These are phyloP conservation scores for Pterobdella sp. DNA, from an alignment of 2,888 invertebrate species.

Conservation along the genomic window DNA sequence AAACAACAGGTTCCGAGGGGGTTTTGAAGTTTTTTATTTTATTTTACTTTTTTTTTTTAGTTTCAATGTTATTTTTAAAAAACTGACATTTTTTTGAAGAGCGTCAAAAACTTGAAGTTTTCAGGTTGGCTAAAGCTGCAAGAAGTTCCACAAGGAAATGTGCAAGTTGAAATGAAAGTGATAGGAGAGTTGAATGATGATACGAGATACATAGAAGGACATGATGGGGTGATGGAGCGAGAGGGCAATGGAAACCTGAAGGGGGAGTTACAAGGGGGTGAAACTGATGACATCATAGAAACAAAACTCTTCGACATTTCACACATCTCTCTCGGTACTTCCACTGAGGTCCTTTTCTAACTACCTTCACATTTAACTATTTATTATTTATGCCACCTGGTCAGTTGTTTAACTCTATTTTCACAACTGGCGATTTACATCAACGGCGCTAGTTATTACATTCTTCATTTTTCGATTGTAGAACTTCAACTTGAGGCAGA, in stretches of 20 bases:
- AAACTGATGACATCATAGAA: background rate
- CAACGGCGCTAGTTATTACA: too few species aligned
- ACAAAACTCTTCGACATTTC: too few species aligned
- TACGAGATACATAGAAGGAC: background rate
- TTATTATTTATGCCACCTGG: too few species aligned
- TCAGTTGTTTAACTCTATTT: too few species aligned
- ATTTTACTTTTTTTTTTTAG: background rate
- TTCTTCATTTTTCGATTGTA: too few species aligned
- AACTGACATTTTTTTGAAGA: background rate
- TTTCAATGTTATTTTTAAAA: too few species aligned
- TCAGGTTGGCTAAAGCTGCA: slow-evolving; percentile 23
- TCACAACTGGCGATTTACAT: too few species aligned
- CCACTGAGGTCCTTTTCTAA: too few species aligned
- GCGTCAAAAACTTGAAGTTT: slow-evolving; percentile 7
- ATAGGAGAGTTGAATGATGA: background rate
- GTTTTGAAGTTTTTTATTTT: background rate
- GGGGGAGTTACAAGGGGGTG: background rate
- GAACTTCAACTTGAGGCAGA: too few species aligned
- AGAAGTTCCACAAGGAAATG: slow-evolving; percentile 6
- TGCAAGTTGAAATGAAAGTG: slow-evolving; percentile 12
- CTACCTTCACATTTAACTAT: too few species aligned
- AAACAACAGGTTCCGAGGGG: background rate
- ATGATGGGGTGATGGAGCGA: background rate
- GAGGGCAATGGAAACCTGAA: background rate
- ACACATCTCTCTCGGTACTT: too few species aligned